Base-by-base conservation (phyloP, 2,113 vertebrate species). In the Stictonetta naevosa region DNA sequence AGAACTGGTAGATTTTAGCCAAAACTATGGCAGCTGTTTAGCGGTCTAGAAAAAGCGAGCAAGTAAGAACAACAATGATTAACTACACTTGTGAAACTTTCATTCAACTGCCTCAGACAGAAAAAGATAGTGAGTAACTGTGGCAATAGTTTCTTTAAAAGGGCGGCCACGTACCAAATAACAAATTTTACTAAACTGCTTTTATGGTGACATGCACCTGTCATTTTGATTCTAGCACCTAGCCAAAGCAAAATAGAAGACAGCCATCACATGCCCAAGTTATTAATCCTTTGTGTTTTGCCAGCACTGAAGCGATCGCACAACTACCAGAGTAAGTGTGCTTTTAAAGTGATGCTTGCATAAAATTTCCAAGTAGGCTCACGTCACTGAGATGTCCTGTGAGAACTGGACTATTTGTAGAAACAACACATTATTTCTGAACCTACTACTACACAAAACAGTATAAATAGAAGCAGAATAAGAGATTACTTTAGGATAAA, bases 321-420 rank as follows among this genome's bases (percentile, higher is more conserved):
- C 17, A 36, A 26, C 23, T n/a, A 68, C 1, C 0, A 1, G 48
- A 72, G 11, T 67, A 78, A 58, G 8, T 3, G 6, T 55, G 29
- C 21, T 81, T 88, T 72, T 59, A 60, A 86, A 88, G 29, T 15
- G 58, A 69, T 3, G 2, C 10, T 67, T 42, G 25, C 12, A 64
- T 0, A 56, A 20, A 26, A 85, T 40, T 64, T 56, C 4, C 40
- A 50, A 31, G 17, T 29, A 76, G 29, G 53, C 5, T 69, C 7
- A 48, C 2, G 1, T 11, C 74, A 42, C 29, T 44, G 50, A 92
- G 25, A 28, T 1, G 2, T 20, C 4, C 42, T 42, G 21, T 19
- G 69, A 71, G 33, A 71, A 33, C 5, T 33, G 40, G n/a, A 66
- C 6, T 42, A 19, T 63, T 36, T 36, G 13, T 17, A 90, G 62